Evolutionary conservation across 2,797 vertebrate genomes (phyloP).

Genomic region (Trachurus trachurus): DNA sequence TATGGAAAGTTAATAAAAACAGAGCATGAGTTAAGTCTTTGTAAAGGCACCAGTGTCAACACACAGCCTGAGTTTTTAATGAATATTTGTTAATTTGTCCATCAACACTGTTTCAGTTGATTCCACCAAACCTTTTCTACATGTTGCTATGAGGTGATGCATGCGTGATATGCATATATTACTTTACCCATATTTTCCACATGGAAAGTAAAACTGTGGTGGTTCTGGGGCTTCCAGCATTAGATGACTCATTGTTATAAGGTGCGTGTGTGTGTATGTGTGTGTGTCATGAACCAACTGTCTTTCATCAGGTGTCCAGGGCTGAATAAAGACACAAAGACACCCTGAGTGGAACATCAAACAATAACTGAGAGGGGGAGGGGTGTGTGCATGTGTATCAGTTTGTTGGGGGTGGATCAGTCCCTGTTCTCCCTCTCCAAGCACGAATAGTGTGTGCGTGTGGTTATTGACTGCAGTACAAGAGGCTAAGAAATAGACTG

Average conservation of each 20-base stretch:
- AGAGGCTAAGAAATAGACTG: conserved; percentile 17
- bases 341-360: conserved; percentile 73
- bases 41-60: not conserved
- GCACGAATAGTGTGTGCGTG: too few species aligned
- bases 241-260: conserved; percentile 35
- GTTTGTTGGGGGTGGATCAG: not conserved
- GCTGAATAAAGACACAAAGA: conserved; percentile 70
- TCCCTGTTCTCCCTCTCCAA: too few species aligned
- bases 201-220: conserved; percentile 7
- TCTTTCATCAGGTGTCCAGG: conserved; percentile 60
- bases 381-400: conserved; percentile 13
- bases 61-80: not conserved
- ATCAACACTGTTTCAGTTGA: not conserved
- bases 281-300: conserved; percentile 26
- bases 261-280: not conserved
- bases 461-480: not conserved
- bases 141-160: not conserved
- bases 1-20: not conserved
- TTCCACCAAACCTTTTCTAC: not conserved
- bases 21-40: not conserved
- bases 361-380: conserved; percentile 38
- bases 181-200: not conserved
- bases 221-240: not conserved
- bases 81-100: not conserved
- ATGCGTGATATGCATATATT: not conserved